A percentile compares a stretch with the other conserved stretches of the same genome.
phyloP scores from a whole-genome alignment of 1,140 invertebrate genomes.

The Drosophila nikananu region DNA sequence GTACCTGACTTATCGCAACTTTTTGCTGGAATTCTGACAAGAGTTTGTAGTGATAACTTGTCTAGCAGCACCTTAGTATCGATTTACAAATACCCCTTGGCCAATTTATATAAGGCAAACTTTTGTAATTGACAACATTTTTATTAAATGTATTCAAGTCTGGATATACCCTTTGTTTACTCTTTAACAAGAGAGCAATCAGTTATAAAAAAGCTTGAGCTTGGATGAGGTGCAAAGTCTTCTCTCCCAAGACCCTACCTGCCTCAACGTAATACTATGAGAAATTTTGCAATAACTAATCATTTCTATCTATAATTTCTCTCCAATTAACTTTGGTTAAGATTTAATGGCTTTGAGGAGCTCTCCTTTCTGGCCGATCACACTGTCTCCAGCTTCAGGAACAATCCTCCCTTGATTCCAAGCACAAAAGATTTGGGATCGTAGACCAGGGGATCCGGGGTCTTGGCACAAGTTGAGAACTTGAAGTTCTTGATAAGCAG shows the following conservation, averaged over 20 bases:
- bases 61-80: neutral
- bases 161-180: neutral
- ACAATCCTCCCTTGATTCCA: constrained; percentile 30
- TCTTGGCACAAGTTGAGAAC: constrained; percentile 67
- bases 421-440: constrained; percentile 41
- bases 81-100: constrained; percentile 5
- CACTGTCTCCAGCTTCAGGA: constrained; percentile 50
- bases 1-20: neutral
- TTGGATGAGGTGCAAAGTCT: no score
- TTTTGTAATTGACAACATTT: neutral
- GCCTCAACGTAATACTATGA: neutral
- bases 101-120: neutral
- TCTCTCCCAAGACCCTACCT: neutral
- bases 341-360: neutral
- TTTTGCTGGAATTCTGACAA: constrained; percentile 9
- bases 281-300: neutral
- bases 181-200: neutral
- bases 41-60: neutral
- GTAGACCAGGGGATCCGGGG: constrained; percentile 42
- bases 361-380: neutral
- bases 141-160: neutral
- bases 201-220: neutral
- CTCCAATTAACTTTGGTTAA: constrained; percentile 1
- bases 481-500: constrained; percentile 80
- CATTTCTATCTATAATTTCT: neutral